Evolutionary conservation across 2,888 invertebrate genomes (phyloP), one percentile per base, ranked within the genome.

Genomic region (Alentia gelatinosa): DNA sequence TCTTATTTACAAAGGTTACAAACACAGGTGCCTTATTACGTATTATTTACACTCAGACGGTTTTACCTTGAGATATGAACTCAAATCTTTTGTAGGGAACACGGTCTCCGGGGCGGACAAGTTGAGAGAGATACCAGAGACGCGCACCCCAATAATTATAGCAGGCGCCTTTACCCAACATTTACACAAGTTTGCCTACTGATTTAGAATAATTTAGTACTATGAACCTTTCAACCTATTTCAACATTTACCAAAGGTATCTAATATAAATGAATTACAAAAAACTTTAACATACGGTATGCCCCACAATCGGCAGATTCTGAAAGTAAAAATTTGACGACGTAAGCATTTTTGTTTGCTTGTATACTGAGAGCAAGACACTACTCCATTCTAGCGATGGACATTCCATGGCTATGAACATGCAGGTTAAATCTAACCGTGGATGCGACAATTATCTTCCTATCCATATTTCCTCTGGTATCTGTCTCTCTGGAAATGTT

Each of bases 221-320:
- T 15, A 37, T 37, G 12, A 79, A 37, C 37, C 39, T 37, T 9
- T 79, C 26, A 68, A 1, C 68, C 68, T 68, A n/a, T n/a, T 56
- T 33, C 30, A 19, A 79, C 79, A 39, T 79, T 79, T 9, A 79
- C 37, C 23, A 74, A 26, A 74, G n/a, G 74, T 19, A 79, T 79
- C 79, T 79, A 79, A 39, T 79, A 79, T 79, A n/a, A 79, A 35
- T 79, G 79, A 79, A 79, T 79, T 79, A 37, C 35, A 35, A 79
- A 79, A 86, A 86, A 47, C 86, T 86, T 86, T 50, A 86, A 86
- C 86, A 86, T 86, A 86, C 86, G 86, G 86, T 86, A 50, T 86
- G 86, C 86, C 86, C 86, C 47, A 86, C 86, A 86, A 86, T 86
- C 86, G 86, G 86, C 86, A 86, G 86, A 86, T 86, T 86, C 86